These are phyloP conservation scores for Rhingia rostrata DNA, from an alignment of 2,888 invertebrate genomes.

Conservation along the genomic window DNA sequence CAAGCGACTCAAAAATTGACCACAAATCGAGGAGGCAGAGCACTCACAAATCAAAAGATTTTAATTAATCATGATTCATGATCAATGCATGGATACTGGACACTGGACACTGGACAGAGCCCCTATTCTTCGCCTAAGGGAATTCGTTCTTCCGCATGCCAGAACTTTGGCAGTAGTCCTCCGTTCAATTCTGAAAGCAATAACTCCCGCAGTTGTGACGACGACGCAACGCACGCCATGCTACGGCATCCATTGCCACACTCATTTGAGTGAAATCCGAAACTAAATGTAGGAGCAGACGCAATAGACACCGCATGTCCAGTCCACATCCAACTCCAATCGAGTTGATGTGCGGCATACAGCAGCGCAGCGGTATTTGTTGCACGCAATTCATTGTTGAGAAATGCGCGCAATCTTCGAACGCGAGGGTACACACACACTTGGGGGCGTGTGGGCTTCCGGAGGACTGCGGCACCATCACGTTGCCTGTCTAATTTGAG, in stretches of 20 bases:
- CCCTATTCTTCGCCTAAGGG: not conserved
- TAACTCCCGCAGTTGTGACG: slow-evolving; percentile 35
- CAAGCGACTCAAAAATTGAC: slow-evolving; percentile 47
- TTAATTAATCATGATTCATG: slow-evolving; percentile 65
- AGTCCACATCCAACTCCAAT: slow-evolving; percentile 53
- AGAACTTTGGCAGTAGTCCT: too few relatives aligned
- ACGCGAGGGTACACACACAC: not conserved
- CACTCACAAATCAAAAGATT: slow-evolving; percentile 69
- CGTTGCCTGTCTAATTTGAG: slow-evolving; percentile 63
- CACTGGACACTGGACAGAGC: too few relatives aligned
- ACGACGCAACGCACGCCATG: not conserved
- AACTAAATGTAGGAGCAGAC: slow-evolving; percentile 64
- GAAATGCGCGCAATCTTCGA: not conserved
- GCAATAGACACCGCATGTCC: slow-evolving; percentile 54
- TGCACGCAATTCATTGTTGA: slow-evolving; percentile 25
- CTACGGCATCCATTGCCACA: not conserved
- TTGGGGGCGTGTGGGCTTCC: slow-evolving; percentile 43
- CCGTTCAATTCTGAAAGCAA: not conserved
- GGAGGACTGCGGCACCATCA: slow-evolving; percentile 21
- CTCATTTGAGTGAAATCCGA: slow-evolving; percentile 49
- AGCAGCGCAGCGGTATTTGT: not conserved
- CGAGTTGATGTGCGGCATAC: slow-evolving; percentile 29
- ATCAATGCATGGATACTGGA: not conserved
- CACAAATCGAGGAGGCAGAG: slow-evolving; percentile 46
- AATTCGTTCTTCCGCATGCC: not conserved